phyloP scores from a whole-genome alignment of 2,113 vertebrate species.

The Prunella himalayana region DNA sequence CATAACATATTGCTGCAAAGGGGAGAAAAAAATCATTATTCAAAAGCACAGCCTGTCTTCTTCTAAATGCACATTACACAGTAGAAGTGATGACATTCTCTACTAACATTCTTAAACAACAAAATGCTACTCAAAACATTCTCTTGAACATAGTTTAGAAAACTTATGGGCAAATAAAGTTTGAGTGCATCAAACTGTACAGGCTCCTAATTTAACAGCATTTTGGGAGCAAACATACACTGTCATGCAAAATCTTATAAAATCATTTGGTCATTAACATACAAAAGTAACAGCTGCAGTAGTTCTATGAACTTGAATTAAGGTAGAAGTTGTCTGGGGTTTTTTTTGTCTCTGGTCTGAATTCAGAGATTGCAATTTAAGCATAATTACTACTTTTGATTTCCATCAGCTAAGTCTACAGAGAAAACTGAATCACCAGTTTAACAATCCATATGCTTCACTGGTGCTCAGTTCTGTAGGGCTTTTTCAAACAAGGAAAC shows the following conservation, averaged over 20 bases:
- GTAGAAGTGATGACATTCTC: background rate
- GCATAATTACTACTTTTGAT: background rate
- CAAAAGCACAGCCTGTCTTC: background rate
- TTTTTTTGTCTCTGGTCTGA: background rate
- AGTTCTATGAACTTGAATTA: background rate
- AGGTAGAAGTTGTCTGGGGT: background rate
- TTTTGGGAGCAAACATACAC: background rate
- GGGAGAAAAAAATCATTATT: background rate
- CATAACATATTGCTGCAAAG: conserved; percentile 92
- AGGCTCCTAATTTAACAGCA: background rate
- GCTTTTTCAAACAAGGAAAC: background rate
- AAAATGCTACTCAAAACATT: background rate
- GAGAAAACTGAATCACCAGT: background rate
- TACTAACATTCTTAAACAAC: background rate
- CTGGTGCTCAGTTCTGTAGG: background rate
- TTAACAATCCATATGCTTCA: background rate
- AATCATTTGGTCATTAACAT: background rate
- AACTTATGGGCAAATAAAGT: background rate
- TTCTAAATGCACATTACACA: background rate
- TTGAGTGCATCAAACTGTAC: background rate
- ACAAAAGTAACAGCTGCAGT: background rate
- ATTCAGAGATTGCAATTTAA: background rate
- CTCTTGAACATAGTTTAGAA: background rate
- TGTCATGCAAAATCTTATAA: background rate
- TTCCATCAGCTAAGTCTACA: background rate